phyloP scores from a whole-genome alignment of 2,888 invertebrate genomes.

The Drosophila maculinotata region DNA sequence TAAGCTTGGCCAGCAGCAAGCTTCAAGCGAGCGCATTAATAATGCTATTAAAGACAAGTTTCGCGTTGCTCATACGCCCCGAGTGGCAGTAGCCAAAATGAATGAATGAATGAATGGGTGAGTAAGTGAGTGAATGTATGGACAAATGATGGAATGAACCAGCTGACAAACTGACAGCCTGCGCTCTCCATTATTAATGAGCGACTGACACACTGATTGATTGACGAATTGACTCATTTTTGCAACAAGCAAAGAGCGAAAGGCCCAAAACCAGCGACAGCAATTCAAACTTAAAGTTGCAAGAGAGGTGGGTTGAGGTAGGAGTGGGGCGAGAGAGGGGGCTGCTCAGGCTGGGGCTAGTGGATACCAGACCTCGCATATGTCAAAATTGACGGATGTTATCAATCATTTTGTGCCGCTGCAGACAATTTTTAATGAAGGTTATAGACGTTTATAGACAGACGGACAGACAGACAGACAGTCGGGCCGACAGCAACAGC shows the following conservation, averaged over 20 bases:
- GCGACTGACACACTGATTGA: constrained; percentile 79
- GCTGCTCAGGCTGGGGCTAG: background rate
- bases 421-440: constrained; percentile 81
- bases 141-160: constrained; percentile 47
- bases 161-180: constrained; percentile 41
- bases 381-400: constrained; percentile 81
- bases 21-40: constrained; percentile 61
- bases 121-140: constrained; percentile 30
- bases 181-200: constrained; percentile 66
- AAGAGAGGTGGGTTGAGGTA: constrained; percentile 4
- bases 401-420: constrained; percentile 79
- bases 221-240: constrained; percentile 79
- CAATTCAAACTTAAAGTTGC: constrained; percentile 11
- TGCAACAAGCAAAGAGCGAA: constrained; percentile 20
- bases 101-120: constrained; percentile 16
- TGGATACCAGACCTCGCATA: constrained; percentile 63
- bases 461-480: constrained; percentile 25
- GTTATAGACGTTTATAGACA: constrained; percentile 76
- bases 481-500: constrained; percentile 17
- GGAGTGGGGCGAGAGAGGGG: background rate
- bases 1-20: constrained; percentile 16
- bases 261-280: constrained; percentile 7
- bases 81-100: constrained; percentile 59
- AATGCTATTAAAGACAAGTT: constrained; percentile 64
- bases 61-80: constrained; percentile 67